Conservation (phyloP, 2,113 vertebrate species). For the Gila orcuttii region DNA sequence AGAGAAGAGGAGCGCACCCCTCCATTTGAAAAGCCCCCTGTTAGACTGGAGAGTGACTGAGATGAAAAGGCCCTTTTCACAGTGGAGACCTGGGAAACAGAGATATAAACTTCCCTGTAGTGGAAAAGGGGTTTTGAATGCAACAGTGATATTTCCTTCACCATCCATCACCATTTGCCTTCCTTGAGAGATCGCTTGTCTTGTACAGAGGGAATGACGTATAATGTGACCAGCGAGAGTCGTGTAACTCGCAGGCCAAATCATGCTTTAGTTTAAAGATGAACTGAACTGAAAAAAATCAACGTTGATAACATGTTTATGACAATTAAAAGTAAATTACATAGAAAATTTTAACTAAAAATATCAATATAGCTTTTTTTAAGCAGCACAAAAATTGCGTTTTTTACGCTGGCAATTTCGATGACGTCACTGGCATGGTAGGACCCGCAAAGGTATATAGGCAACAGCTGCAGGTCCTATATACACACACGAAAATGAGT, state of each 20-base stretch:
- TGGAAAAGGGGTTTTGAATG: background rate
- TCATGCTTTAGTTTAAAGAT: background rate
- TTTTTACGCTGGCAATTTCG: too few relatives aligned
- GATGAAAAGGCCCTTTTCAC: conserved; percentile 40
- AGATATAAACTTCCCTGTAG: background rate
- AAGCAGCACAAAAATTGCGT: too few relatives aligned
- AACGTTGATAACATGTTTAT: too few relatives aligned
- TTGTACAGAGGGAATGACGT: background rate
- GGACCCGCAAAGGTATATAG: too few relatives aligned
- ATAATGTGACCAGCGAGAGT: conserved; percentile 2
- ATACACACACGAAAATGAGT: too few relatives aligned
- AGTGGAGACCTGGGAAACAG: background rate
- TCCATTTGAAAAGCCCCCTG: conserved; percentile 41
- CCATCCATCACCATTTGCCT: background rate
- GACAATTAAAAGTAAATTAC: too few relatives aligned
- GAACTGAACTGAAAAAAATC: too few relatives aligned
- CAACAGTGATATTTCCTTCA: background rate
- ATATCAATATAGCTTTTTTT: too few relatives aligned
- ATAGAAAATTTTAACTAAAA: too few relatives aligned
- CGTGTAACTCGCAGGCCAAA: background rate
- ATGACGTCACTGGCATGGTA: too few relatives aligned
- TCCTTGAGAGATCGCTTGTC: background rate
- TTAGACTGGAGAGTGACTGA: conserved; percentile 24
- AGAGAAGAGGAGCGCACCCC: conserved; percentile 14
- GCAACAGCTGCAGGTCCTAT: too few relatives aligned